phyloP scores from a whole-genome alignment of 2,113 vertebrate species.

The Poeciliopsis prolifica region DNA sequence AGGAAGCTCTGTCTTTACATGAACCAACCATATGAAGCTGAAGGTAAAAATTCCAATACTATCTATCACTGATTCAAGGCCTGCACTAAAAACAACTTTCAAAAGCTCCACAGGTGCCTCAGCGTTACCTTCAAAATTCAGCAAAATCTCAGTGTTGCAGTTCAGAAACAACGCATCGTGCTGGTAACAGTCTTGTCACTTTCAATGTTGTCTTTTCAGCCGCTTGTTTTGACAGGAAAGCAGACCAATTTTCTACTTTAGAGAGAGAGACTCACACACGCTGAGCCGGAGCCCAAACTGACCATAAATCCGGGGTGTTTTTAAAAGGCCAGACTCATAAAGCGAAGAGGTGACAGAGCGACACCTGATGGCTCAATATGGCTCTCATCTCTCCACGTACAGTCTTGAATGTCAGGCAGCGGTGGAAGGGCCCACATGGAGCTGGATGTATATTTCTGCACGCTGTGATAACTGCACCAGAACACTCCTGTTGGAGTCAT shows the following conservation, averaged over 20 bases:
- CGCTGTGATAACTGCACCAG: constrained; percentile 33
- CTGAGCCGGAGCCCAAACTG: constrained; percentile 58
- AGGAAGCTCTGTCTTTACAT: too few relatives aligned
- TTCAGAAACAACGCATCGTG: not conserved
- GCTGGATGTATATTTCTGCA: not conserved
- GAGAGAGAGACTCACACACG: constrained; percentile 21
- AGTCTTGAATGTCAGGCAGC: not conserved
- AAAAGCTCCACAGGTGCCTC: not conserved
- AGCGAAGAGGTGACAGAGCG: constrained; percentile 67
- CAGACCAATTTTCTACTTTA: constrained; percentile 23
- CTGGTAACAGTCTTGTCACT: constrained; percentile 26
- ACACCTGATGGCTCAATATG: constrained; percentile 64
- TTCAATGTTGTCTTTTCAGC: constrained; percentile 40
- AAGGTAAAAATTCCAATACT: too few relatives aligned
- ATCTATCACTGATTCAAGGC: too few relatives aligned
- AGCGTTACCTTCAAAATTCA: not conserved
- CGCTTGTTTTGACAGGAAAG: constrained; percentile 31
- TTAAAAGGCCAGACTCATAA: constrained; percentile 72
- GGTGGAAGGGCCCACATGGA: not conserved
- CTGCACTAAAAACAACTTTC: too few relatives aligned
- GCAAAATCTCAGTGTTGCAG: not conserved
- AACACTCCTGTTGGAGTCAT: constrained; percentile 28
- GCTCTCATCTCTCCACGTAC: constrained; percentile 25
- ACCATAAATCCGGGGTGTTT: constrained; percentile 72
- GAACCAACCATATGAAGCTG: too few relatives aligned